Percentiles rank a stretch among this genome's conserved stretches.
These are phyloP conservation scores for Nothoprocta perdicaria DNA, from an alignment of 2,113 vertebrate species.

Conservation along the genomic window DNA sequence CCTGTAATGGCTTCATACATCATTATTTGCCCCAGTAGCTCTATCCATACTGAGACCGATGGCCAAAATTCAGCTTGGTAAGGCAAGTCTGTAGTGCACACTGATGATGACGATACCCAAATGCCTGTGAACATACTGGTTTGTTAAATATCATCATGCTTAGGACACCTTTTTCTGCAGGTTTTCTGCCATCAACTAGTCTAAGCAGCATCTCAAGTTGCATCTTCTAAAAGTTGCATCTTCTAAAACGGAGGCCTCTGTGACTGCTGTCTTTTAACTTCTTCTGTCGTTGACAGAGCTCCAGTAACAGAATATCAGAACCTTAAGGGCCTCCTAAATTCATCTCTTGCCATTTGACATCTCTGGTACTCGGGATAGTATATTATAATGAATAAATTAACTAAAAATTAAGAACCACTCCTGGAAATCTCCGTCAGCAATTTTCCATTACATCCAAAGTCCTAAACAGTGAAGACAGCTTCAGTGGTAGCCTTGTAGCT, in stretches of 20 bases:
- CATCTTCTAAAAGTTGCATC: not conserved
- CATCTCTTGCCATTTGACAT: not conserved
- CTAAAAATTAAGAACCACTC: slow-evolving; percentile 41
- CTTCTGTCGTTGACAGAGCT: not conserved
- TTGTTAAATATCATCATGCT: not conserved
- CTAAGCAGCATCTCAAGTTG: not conserved
- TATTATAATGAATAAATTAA: slow-evolving; percentile 27
- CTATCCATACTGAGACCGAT: not conserved
- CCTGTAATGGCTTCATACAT: not conserved
- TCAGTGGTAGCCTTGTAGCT: slow-evolving; percentile 20
- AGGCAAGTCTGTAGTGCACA: not conserved
- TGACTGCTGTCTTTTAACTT: not conserved
- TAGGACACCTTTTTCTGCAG: not conserved
- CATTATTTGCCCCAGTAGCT: not conserved
- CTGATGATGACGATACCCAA: not conserved
- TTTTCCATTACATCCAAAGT: not conserved
- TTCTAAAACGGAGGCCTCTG: not conserved
- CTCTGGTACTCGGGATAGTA: slow-evolving; percentile 4
- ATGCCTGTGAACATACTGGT: not conserved
- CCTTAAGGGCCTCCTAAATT: not conserved
- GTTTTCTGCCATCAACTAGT: not conserved
- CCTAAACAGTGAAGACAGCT: slow-evolving; percentile 39
- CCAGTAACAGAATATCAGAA: not conserved
- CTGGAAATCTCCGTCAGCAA: not conserved
- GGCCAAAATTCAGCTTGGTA: not conserved